Percentiles rank a stretch among this genome's conserved stretches.
These are phyloP conservation scores for human DNA, from an alignment of 2,113 vertebrate species.

Conservation along the genomic window GRCh38 chr11:16039001-16039500, in stretches of 20 bases:
- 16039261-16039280: neutral
- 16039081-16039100: neutral
- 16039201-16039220: neutral
- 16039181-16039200: neutral
- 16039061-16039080: neutral
- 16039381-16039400: neutral
- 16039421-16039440: neutral
- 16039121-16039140: neutral
- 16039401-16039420: neutral
- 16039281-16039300: neutral
- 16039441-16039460: neutral
- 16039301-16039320: conserved; percentile 41
- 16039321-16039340: neutral
- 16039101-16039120: neutral
- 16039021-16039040: neutral
- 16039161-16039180: neutral
- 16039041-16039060: neutral
- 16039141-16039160: neutral
- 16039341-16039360: neutral
- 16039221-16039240: neutral
- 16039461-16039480: neutral
- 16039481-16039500: neutral
- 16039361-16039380: neutral
- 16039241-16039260: neutral
- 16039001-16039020: neutral